Base-by-base conservation (phyloP, 2,888 invertebrate genomes). In the Campaea margaritaria region DNA sequence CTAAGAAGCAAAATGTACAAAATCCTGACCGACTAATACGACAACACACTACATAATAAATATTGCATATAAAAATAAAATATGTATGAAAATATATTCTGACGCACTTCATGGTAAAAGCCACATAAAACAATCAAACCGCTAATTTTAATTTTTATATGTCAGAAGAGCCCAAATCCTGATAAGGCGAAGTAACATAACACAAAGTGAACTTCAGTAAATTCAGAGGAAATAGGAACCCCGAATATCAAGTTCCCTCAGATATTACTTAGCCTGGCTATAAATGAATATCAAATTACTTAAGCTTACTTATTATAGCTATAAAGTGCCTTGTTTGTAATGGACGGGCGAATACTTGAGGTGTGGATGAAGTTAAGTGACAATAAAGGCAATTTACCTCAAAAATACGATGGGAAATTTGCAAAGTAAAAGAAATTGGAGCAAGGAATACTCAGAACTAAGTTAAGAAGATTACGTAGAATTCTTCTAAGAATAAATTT, bases 301-400 rank as follows among this genome's bases (percentile, higher is more conserved):
- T 34, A 28, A 56, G 28, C 13, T 45, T 31, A 44, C 34, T 46
- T 50, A 45, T 27, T 41, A 10, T 11, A 48, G 36, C 10, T 13
- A 56, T 31, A 42, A 54, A 55, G 55, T 14, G 45, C 48, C 57
- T 58, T 58, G 56, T 58, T 63, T 63, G 60, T 63, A 52, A 50
- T 39, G 21, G 60, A 58, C 34, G 28, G 12, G 53, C 42, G 46
- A 46, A 47, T 43, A 27, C 36, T 53, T 55, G 27, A 58, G 53
- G 58, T 63, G 48, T 43, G 16, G 56, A 50, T 21, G 31, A 60
- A 56, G 62, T 58, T 60, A 48, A 57, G 50, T 8, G 28, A 41
- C 42, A 54, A 47, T 46, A 58, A 48, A 63, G 27, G 28, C 51
- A 47, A 38, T 61, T 48, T 49, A 34, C 34, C 15, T 45, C 21